A percentile compares a stretch with the other conserved stretches of the same genome.
Evolutionary conservation across 2,888 invertebrate species (phyloP).

Genomic region (Drosophila incognita): DNA sequence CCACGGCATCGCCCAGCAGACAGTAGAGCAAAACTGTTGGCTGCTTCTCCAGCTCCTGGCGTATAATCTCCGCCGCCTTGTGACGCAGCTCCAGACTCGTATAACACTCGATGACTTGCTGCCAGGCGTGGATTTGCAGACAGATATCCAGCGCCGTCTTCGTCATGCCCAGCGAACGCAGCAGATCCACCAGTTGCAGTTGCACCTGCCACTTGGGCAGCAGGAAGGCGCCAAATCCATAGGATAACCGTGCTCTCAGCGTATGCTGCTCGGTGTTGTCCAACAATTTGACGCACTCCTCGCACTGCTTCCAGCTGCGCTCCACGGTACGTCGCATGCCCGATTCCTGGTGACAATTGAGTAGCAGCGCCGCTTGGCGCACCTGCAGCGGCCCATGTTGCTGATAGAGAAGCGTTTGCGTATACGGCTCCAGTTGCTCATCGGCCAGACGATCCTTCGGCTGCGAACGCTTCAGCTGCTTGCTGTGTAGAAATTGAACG

Average conservation of each 20-base stretch:
- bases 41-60: conserved; percentile 90
- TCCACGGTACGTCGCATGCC: conserved; percentile 93
- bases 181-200: conserved; percentile 91
- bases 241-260: conserved; percentile 85
- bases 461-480: conserved; percentile 89
- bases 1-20: conserved; percentile 94
- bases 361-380: conserved; percentile 90
- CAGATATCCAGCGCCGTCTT: conserved; percentile 94
- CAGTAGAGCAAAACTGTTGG: conserved; percentile 95
- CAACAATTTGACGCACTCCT: conserved; percentile 89
- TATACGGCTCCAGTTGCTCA: conserved; percentile 93
- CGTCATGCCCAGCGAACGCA: conserved; percentile 92
- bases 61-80: conserved; percentile 96
- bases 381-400: conserved; percentile 91
- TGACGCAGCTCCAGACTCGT: conserved; percentile 92
- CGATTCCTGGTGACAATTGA: conserved; percentile 92
- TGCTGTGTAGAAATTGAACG: conserved; percentile 84
- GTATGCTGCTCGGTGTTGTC: conserved; percentile 75
- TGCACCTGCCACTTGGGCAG: conserved; percentile 92
- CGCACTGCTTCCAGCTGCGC: conserved; percentile 94
- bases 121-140: conserved; percentile 92
- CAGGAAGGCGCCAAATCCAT: conserved; percentile 90
- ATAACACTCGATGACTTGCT: conserved; percentile 96
- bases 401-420: conserved; percentile 88
- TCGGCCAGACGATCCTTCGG: conserved; percentile 92